Evolutionary conservation across 23 tunicate genomes (phyloP).

Genomic region (Clavelina lepadiformis): DNA sequence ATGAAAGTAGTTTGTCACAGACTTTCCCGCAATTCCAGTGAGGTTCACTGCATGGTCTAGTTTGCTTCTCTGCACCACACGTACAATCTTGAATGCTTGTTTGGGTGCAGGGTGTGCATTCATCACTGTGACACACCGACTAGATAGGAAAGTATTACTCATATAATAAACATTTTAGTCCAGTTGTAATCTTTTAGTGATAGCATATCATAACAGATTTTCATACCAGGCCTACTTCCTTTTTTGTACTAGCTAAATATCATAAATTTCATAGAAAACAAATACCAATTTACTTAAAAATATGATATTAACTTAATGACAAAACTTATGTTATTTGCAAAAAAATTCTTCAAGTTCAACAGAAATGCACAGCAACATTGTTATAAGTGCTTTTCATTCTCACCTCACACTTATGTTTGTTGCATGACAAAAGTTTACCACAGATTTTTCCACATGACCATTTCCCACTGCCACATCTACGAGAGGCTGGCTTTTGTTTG

Average conservation of each 20-base stretch:
- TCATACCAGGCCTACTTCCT: no score
- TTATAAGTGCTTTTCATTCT: background rate
- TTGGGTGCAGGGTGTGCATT: slow-evolving; percentile 49
- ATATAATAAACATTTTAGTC: no score
- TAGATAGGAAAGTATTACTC: background rate
- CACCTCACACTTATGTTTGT: slow-evolving; percentile 64
- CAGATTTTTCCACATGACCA: slow-evolving; percentile 78
- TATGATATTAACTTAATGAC: no score
- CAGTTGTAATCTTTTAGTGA: no score
- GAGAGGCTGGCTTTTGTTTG: slow-evolving; percentile 20
- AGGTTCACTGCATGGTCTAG: slow-evolving; percentile 47
- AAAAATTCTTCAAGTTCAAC: background rate
- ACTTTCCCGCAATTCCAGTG: slow-evolving; percentile 48
- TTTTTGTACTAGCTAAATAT: no score
- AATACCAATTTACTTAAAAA: no score
- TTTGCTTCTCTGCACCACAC: slow-evolving; percentile 30
- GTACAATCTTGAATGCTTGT: slow-evolving; percentile 39
- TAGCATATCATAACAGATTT: no score
- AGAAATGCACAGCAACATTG: background rate
- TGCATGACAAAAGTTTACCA: slow-evolving; percentile 49
- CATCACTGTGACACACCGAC: slow-evolving; percentile 65
- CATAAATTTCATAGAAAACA: no score
- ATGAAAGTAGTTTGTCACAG: slow-evolving; percentile 39
- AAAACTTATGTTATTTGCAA: no score
- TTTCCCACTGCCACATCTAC: slow-evolving; percentile 63